phyloP scores from a whole-genome alignment of 2,888 invertebrate species.

The Stenichneumon culpator region DNA sequence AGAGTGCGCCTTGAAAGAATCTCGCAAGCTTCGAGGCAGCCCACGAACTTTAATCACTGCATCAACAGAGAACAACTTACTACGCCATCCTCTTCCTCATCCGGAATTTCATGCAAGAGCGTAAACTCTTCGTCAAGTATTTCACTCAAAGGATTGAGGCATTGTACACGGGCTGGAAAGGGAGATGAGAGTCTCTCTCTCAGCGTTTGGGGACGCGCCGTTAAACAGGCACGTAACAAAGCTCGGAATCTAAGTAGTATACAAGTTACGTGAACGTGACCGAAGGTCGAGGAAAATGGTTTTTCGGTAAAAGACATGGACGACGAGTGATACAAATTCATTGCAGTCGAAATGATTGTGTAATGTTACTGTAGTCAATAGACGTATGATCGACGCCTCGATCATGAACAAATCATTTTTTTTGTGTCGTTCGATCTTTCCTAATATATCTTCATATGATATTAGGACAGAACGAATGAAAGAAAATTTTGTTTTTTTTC shows the following conservation, averaged over 20 bases:
- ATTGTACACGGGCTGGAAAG: neutral
- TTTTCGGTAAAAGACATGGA: neutral
- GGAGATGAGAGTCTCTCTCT: neutral
- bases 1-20: constrained; percentile 2
- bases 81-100: constrained; percentile 10
- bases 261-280: constrained; percentile 3
- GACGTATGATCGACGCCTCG: neutral
- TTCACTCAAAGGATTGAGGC: constrained; percentile 23
- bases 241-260: neutral
- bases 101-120: constrained; percentile 40
- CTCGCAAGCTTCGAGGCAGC: constrained; percentile 17
- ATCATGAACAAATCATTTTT: no score
- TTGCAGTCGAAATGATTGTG: neutral
- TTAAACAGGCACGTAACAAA: neutral
- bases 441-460: no score
- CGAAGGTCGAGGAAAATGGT: neutral
- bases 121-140: constrained; percentile 43
- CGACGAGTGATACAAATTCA: neutral
- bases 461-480: neutral
- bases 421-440: no score
- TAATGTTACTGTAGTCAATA: neutral
- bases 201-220: neutral
- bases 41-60: constrained; percentile 44
- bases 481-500: neutral
- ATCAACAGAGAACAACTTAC: constrained; percentile 14